Conservation (phyloP, 2,797 vertebrate genomes). For the Fringilla coelebs region DNA sequence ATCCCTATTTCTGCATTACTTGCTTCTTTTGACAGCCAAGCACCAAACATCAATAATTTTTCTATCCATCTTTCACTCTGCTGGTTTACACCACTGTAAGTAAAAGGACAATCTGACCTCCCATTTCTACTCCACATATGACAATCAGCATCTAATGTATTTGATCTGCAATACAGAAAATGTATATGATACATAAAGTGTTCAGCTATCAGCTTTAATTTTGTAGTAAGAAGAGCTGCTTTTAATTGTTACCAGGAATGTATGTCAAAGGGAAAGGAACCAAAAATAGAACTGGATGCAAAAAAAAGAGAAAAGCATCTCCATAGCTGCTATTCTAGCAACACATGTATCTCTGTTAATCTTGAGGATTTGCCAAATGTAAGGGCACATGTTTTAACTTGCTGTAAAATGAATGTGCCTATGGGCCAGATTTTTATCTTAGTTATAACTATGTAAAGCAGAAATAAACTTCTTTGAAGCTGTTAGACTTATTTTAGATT, state of each 20-base stretch:
- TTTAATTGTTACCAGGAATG: conserved; percentile 51
- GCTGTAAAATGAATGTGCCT: conserved; percentile 31
- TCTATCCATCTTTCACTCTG: neutral
- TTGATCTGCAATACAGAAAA: neutral
- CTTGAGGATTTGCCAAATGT: neutral
- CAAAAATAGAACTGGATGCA: neutral
- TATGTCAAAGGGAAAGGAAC: conserved; percentile 54
- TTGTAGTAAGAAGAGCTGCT: neutral
- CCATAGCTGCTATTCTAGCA: neutral
- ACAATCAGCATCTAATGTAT: neutral
- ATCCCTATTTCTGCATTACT: neutral
- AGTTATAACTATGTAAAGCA: conserved; percentile 47
- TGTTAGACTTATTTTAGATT: conserved; percentile 10
- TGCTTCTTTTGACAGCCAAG: neutral
- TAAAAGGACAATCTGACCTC: neutral
- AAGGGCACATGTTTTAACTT: conserved; percentile 37
- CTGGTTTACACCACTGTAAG: neutral
- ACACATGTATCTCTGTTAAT: neutral
- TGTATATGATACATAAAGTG: neutral
- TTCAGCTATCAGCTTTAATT: neutral
- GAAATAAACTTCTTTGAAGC: conserved; percentile 48
- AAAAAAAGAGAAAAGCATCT: neutral
- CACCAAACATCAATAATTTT: neutral
- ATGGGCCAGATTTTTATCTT: conserved; percentile 43
- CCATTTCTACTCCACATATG: neutral